These are phyloP conservation scores for Melanotaenia pygmaea DNA, from an alignment of 2,797 vertebrate species.

Conservation along the genomic window DNA sequence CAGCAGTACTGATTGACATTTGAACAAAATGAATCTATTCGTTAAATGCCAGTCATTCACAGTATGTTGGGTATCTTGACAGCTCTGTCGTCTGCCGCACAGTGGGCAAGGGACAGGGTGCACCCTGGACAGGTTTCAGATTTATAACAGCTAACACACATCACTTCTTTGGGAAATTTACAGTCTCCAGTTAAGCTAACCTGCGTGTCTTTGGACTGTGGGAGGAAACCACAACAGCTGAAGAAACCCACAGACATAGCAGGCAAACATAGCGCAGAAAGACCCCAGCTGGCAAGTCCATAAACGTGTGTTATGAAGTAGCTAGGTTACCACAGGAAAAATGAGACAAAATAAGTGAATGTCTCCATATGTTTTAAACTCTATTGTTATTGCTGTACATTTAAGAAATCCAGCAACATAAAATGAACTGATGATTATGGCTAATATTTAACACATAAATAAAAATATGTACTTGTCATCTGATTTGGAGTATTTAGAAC, in stretches of 20 bases:
- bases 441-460: not conserved
- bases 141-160: not conserved
- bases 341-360: not conserved
- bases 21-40: not conserved
- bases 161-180: slow-evolving; percentile 4
- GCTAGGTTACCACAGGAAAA: not conserved
- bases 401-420: not conserved
- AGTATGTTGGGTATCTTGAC: not conserved
- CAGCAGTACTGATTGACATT: not conserved
- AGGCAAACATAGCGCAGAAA: slow-evolving; percentile 6
- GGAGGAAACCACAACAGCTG: slow-evolving; percentile 18
- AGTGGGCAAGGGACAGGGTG: not conserved
- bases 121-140: not conserved
- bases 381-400: not conserved
- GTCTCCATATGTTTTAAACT: not conserved
- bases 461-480: not conserved
- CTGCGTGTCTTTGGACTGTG: not conserved
- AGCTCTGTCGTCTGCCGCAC: not conserved
- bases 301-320: not conserved
- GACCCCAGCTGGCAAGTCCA: slow-evolving; percentile 10
- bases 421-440: not conserved
- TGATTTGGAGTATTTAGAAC: not conserved
- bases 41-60: not conserved
- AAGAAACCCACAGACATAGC: slow-evolving; percentile 26
- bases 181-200: slow-evolving; percentile 8